Evolutionary conservation across 2,888 invertebrate genomes (phyloP), one percentile per base, ranked within the genome.

Genomic region (Gnatocerus cornutus): DNA sequence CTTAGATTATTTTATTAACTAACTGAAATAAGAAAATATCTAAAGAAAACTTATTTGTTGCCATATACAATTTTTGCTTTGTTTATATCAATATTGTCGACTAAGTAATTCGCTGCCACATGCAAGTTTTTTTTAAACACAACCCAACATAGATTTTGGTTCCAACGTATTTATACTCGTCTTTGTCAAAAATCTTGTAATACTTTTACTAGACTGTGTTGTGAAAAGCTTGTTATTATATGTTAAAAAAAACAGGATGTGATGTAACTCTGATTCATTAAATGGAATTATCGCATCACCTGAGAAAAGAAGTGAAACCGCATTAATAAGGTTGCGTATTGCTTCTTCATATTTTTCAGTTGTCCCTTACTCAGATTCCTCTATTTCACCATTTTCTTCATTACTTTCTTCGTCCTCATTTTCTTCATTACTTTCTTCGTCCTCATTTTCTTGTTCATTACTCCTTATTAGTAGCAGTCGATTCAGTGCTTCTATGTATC

Each of bases 251-350:
- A 59, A 59, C 59, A 59, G 59, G 45, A 59, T 46, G 30, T 59
- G 45, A 59, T 59, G 45, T 46, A 59, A 59, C 59, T 46, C 59
- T 59, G 59, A 59, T 45, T 59, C 59, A 59, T 59, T 45, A 59
- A 46, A 45, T 59, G 59, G 59, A 59, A 46, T 59, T 59, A 45
- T 46, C 30, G 59, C 59, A 59, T 59, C 59, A 59, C 14, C 59
- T 59, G 59, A 59, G 59, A 59, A 46, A 59, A 59, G 59, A 59
- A 46, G 45, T 59, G 59, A 59, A 59, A 59, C 59, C 29, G 59
- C 59, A 45, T 59, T 45, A 13, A 59, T 45, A 59, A 59, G 46
- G 41, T 58, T 58, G 56, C 56, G 21, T 41, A 58, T 58, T 59
- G 45, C 59, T 46, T 12, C 46, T 59, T 59, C 59, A 59, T n/a